Percentiles rank a stretch among this genome's conserved stretches.
Evolutionary conservation across 2,113 vertebrate species (phyloP).

Genomic region (Carettochelys insculpta): DNA sequence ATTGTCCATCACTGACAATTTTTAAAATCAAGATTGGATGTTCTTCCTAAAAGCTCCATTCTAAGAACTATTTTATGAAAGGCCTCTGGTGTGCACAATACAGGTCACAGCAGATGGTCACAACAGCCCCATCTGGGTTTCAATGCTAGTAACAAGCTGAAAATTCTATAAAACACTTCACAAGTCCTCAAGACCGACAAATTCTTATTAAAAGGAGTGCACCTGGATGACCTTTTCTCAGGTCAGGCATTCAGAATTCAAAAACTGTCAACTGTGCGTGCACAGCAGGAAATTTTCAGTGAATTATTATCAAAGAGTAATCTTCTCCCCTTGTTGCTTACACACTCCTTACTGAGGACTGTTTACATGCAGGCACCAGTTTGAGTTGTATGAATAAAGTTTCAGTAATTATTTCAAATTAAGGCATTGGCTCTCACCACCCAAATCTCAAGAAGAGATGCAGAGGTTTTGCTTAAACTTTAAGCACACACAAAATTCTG

Average conservation of each 20-base stretch:
- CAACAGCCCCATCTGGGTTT: neutral
- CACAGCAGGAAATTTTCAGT: neutral
- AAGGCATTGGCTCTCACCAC: neutral
- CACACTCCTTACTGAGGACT: neutral
- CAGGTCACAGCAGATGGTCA: neutral
- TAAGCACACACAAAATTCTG: neutral
- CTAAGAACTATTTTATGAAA: neutral
- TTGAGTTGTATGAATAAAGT: neutral
- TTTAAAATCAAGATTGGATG: neutral
- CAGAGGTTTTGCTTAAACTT: neutral
- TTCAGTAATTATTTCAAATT: neutral
- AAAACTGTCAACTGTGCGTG: neutral
- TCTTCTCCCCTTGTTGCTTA: neutral
- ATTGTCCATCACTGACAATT: neutral
- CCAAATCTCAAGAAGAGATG: neutral
- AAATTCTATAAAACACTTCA: neutral
- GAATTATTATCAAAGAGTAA: neutral
- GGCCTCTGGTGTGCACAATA: neutral
- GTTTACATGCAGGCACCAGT: neutral
- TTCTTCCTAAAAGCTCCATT: neutral
- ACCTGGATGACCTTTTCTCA: neutral
- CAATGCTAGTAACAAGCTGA: neutral
- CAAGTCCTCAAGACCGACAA: neutral
- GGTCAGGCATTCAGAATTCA: neutral
- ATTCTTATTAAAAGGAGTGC: neutral